Percentiles rank a stretch among this genome's conserved stretches.
Evolutionary conservation across 2,113 vertebrate species (phyloP).

Genomic region (Nothobranchius kuhntae): DNA sequence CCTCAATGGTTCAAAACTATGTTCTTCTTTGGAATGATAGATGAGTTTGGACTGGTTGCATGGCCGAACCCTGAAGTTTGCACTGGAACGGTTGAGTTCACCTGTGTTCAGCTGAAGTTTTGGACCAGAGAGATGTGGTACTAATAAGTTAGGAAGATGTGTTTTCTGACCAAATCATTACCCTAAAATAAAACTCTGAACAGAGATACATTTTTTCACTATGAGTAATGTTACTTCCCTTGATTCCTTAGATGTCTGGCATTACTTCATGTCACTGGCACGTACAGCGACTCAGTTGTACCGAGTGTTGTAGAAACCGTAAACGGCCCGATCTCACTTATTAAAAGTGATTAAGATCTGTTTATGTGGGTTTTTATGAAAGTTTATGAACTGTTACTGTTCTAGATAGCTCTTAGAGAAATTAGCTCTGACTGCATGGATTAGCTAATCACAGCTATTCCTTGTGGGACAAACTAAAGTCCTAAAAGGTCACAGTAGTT

Average conservation of each 20-base stretch:
- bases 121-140: constrained; percentile 46
- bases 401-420: background rate
- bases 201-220: background rate
- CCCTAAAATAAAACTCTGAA: constrained; percentile 9
- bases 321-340: too few species aligned
- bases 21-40: background rate
- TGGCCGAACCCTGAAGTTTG: constrained; percentile 3
- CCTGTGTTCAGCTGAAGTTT: constrained; percentile 18
- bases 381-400: background rate
- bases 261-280: background rate
- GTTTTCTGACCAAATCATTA: constrained; percentile 36
- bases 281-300: background rate
- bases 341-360: background rate
- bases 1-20: constrained; percentile 48
- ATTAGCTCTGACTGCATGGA: background rate
- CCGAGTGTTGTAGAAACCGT: too few species aligned
- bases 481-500: too few species aligned
- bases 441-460: background rate
- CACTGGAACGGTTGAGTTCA: background rate
- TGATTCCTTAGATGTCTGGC: background rate
- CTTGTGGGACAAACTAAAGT: too few species aligned
- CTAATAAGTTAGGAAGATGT: constrained; percentile 10
- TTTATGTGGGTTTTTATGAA: background rate
- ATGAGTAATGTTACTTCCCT: background rate
- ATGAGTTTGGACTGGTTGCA: background rate